phyloP scores from a whole-genome alignment of 2,888 invertebrate species.

The Plebejus argus region DNA sequence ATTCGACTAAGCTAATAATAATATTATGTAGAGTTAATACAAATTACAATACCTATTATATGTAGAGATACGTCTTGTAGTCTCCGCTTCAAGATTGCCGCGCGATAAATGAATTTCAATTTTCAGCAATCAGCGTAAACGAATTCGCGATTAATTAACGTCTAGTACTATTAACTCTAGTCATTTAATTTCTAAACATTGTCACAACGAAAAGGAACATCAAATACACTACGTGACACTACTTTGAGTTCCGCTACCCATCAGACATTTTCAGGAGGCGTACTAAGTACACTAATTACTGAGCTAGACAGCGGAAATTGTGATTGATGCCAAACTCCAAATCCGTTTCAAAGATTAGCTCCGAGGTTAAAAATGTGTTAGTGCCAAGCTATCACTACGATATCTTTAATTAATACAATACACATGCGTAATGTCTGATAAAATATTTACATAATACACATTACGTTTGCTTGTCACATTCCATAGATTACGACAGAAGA shows the following conservation, averaged over 20 bases:
- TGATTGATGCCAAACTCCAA: neutral
- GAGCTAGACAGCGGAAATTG: constrained; percentile 2
- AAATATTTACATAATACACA: constrained; percentile 32
- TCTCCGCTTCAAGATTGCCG: no score
- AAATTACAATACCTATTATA: no score
- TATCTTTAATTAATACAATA: constrained; percentile 5
- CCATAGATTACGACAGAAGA: constrained; percentile 32
- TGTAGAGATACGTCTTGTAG: no score
- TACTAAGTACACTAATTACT: no score
- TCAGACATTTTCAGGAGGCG: neutral
- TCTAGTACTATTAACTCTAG: no score
- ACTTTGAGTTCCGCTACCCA: neutral
- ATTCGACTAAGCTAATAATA: no score
- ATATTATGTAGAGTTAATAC: no score
- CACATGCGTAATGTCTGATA: constrained; percentile 9
- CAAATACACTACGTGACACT: neutral
- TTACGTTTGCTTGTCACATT: constrained; percentile 24
- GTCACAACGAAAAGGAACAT: neutral
- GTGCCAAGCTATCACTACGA: neutral
- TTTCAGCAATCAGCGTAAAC: no score
- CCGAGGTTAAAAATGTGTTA: neutral
- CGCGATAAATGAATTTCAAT: no score
- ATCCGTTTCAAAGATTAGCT: neutral
- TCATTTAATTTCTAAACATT: neutral
- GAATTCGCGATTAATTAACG: no score